Evolutionary conservation across 2,797 vertebrate species (phyloP), one percentile per base, ranked within the genome.

Genomic region (Centropyge bicolor): DNA sequence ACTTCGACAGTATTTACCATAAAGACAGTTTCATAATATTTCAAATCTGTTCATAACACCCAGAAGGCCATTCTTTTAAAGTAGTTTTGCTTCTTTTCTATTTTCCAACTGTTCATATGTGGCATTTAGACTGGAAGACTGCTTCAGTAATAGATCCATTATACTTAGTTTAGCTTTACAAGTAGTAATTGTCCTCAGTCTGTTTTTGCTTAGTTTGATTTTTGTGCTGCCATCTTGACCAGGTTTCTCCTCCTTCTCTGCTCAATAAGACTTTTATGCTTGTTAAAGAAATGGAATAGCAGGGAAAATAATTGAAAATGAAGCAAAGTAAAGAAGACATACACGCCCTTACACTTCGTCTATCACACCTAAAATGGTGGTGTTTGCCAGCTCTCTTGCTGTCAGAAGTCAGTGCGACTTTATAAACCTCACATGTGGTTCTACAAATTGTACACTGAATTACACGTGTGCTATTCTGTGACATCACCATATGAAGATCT

Each of bases 1-100:
- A 75, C 52, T 7, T 36, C 13, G 27, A 31, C 27, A 31, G 27
- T 63, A 20, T 59, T 81, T 62, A 60, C 57, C 40, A 40, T 35
- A 20, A 13, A 45, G 41, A 78, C 56, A 36, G 63, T 73, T 82
- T 64, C 68, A 70, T 68, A 45, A 49, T 54, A 36, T 65, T 70
- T 69, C 41, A 31, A 31, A 31, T 31, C 2, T 4, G 27, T 31
- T 31, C 43, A 64, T 12, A 62, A 56, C 54, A 24, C 52, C 56
- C 27, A 63, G 20, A 62, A 27, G 38, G n/a, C 5, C 51, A 3
- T 52, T 7, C 16, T 70, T 72, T 45, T 11, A 48, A 45, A 14
- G 59, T 38, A 43, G 20, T 14, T 73, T 63, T 41, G 48, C 19
- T 46, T 19, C 10, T 61, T 52, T 48, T 66, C 19, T 65, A 40